Evolutionary conservation across 2,113 vertebrate species (phyloP), one percentile per base, ranked within the genome.

Genomic region (Beaufortia kweichowensis): DNA sequence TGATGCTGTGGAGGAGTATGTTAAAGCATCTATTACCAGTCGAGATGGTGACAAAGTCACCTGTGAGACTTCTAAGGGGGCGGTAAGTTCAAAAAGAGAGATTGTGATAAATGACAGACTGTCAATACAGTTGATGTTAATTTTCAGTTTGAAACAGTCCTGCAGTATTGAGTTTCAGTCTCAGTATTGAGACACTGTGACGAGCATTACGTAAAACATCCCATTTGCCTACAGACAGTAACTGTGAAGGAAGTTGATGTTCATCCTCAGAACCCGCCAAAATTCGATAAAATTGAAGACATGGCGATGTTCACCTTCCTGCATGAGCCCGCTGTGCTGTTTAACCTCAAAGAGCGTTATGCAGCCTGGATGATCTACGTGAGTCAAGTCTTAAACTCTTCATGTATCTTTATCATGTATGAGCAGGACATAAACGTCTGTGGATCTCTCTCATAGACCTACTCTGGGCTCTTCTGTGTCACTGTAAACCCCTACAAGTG

Each of bases 401-500:
- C 12, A 48, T 35, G 17, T 10, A 46, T 41, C 6, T 2, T 64
- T n/a, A 24, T 66, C 23, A 66, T 15, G 28, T 19, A 31, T 31
- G 31, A 41, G 21, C 24, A 15, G 7, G 59, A 35, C 60, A 62
- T 4, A 63, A 39, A 23, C 21, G 5, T 9, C 3, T 31, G 31
- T 31, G 31, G 2, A 31, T 55, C 10, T 77, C 62, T 72, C 3
- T 24, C 29, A 31, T 6, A 31, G 31, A 31, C 31, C 31, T 31
- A 31, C n/a, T n/a, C n/a, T n/a, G n/a, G n/a, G n/a, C n/a, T n/a
- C n/a, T n/a, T n/a, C n/a, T n/a, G n/a, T n/a, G n/a, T n/a, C n/a
- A n/a, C n/a, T n/a, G n/a, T n/a, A n/a, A n/a, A n/a, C 83, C 95
- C 95, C 84, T 96, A 95, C 88, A 96, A 96, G 89, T 92, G 91